Evolutionary conservation across 2,888 invertebrate genomes (phyloP).

Genomic region (Ellobium chinense): DNA sequence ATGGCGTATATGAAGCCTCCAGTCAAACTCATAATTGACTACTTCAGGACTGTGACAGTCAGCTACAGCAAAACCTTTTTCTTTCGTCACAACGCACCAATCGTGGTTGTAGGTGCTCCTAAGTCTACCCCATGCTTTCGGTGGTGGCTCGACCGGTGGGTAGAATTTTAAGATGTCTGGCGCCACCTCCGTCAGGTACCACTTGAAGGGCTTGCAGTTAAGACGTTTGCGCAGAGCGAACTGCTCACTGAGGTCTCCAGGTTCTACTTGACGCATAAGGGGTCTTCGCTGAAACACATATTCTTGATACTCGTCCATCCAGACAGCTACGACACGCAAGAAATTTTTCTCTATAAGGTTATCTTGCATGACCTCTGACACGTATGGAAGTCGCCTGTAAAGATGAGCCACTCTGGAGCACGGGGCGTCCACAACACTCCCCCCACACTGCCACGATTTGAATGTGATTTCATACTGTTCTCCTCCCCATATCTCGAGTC

Average conservation of each 20-base stretch:
- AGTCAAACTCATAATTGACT: no score
- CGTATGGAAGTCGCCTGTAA: not conserved
- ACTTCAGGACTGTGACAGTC: not conserved
- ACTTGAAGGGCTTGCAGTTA: slow-evolving; percentile 32
- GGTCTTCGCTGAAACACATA: slow-evolving; percentile 15
- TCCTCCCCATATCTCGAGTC: slow-evolving; percentile 99
- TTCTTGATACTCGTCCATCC: slow-evolving; percentile 39
- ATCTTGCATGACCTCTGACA: not conserved
- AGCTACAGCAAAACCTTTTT: not conserved
- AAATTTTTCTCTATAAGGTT: not conserved
- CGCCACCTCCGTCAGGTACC: slow-evolving; percentile 27
- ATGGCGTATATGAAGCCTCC: not conserved
- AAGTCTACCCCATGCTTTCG: not conserved
- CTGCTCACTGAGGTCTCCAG: slow-evolving; percentile 24
- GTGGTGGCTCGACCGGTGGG: slow-evolving; percentile 15
- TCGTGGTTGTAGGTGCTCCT: slow-evolving; percentile 1
- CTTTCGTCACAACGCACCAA: not conserved
- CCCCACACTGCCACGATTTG: slow-evolving; percentile 81
- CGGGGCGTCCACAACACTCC: slow-evolving; percentile 53
- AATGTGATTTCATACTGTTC: slow-evolving; percentile 96
- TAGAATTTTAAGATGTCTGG: slow-evolving; percentile 10
- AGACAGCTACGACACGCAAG: slow-evolving; percentile 11
- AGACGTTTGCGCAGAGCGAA: slow-evolving; percentile 14
- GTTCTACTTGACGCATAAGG: not conserved
- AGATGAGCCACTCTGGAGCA: slow-evolving; percentile 58